Evolutionary conservation across 2,888 invertebrate genomes (phyloP).

Genomic region (Synergus itoensis): DNA sequence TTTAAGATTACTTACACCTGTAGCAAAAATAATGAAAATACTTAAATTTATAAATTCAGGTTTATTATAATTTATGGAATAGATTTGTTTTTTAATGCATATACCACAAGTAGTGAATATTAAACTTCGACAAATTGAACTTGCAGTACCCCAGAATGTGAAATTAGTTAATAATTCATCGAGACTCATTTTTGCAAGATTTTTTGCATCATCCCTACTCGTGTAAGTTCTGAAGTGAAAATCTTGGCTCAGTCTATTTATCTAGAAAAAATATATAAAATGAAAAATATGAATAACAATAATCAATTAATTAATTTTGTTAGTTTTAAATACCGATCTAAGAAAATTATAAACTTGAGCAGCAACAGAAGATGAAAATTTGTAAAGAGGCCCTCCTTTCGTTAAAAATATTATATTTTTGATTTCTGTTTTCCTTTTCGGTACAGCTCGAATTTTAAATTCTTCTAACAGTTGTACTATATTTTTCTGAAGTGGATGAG

Average conservation of each 20-base stretch:
- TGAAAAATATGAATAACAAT: neutral
- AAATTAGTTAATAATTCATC: slow-evolving; percentile 54
- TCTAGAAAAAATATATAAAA: slow-evolving; percentile 44
- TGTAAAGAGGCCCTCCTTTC: slow-evolving; percentile 44
- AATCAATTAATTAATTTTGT: neutral
- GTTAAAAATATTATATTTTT: slow-evolving; percentile 52
- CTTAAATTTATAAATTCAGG: neutral
- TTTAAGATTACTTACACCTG: slow-evolving; percentile 57
- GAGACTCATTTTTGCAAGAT: slow-evolving; percentile 60
- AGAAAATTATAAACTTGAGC: slow-evolving; percentile 64
- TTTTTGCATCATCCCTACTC: slow-evolving; percentile 46
- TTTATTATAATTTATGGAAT: neutral
- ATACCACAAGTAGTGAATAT: slow-evolving; percentile 63
- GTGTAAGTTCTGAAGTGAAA: slow-evolving; percentile 47
- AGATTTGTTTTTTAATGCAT: slow-evolving; percentile 5
- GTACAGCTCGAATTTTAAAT: slow-evolving; percentile 53
- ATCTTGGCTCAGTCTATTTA: slow-evolving; percentile 52
- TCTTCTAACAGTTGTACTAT: slow-evolving; percentile 53
- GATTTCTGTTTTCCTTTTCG: neutral
- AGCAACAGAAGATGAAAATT: slow-evolving; percentile 54
- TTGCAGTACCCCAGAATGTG: slow-evolving; percentile 56
- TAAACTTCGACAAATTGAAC: slow-evolving; percentile 60
- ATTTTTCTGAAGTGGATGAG: slow-evolving; percentile 57
- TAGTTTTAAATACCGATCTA: slow-evolving; percentile 54
- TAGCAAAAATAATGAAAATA: neutral